Percentiles rank a stretch among this genome's conserved stretches.
phyloP scores from a whole-genome alignment of 2,888 invertebrate genomes.

The Clitarchus hookeri region DNA sequence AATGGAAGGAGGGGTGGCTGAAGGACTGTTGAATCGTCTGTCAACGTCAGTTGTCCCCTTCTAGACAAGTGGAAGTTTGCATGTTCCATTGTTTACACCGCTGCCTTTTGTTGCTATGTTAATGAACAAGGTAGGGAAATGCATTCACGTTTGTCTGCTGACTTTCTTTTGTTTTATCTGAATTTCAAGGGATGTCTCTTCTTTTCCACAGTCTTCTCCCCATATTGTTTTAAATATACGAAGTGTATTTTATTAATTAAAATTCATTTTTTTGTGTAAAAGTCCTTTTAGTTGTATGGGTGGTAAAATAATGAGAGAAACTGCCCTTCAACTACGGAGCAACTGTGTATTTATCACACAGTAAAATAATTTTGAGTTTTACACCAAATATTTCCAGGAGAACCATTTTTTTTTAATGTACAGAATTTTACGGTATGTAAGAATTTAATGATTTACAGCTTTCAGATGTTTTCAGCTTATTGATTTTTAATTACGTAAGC shows the following conservation, averaged over 20 bases:
- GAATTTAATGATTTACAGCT: too few relatives aligned
- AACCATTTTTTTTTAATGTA: too few relatives aligned
- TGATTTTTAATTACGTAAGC: too few relatives aligned
- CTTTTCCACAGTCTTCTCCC: not conserved
- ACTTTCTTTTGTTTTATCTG: not conserved
- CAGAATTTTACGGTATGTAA: too few relatives aligned
- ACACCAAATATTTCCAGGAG: too few relatives aligned
- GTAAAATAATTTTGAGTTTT: too few relatives aligned
- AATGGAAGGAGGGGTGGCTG: not conserved
- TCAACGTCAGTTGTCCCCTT: conserved; percentile 12
- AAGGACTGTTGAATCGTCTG: conserved; percentile 18
- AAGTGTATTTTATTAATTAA: too few relatives aligned
- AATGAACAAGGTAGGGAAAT: conserved; percentile 22
- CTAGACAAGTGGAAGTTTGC: not conserved
- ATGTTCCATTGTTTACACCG: conserved; percentile 3
- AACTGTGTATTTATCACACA: too few relatives aligned
- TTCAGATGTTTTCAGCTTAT: too few relatives aligned
- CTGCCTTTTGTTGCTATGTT: conserved; percentile 24
- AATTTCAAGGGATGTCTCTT: not conserved
- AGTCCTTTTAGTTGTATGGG: not conserved
- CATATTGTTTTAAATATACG: not conserved
- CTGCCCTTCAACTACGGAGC: too few relatives aligned
- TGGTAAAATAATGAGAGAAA: too few relatives aligned
- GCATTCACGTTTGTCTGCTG: not conserved
- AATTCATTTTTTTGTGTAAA: not conserved